Conservation (phyloP, 92 coral and sea anemone species). For the Bergia puertoricense region DNA sequence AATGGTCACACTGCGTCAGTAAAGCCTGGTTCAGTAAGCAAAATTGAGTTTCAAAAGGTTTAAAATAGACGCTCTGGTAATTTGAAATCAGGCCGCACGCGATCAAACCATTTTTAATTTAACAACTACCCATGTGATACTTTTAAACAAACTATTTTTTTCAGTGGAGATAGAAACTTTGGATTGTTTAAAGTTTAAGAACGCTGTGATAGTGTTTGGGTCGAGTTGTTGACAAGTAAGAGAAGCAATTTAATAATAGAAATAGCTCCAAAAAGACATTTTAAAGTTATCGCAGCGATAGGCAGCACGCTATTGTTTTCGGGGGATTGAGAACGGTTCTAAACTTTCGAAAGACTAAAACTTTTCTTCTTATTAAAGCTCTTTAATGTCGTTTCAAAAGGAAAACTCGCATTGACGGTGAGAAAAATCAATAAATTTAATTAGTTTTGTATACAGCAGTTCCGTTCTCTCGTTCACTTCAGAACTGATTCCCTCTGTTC, state of each 20-base stretch:
- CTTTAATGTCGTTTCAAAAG: conserved; percentile 22
- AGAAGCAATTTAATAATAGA: conserved; percentile 3
- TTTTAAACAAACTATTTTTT: conserved; percentile 7
- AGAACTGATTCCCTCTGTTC: conserved; percentile 19
- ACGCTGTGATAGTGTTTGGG: background rate
- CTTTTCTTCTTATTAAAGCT: conserved; percentile 10
- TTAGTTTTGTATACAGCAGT: conserved; percentile 30
- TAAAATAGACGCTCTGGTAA: conserved; percentile 12
- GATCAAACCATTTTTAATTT: background rate
- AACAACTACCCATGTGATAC: background rate
- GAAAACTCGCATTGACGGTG: background rate
- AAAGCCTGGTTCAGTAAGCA: conserved; percentile 7
- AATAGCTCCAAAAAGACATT: background rate
- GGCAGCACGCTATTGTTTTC: background rate
- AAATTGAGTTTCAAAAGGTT: conserved; percentile 14
- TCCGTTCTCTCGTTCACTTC: conserved; percentile 11
- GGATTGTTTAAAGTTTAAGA: background rate
- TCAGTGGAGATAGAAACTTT: background rate
- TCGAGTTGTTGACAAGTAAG: conserved; percentile 14
- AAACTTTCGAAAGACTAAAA: background rate
- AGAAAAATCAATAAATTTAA: conserved; percentile 35
- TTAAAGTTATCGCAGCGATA: background rate
- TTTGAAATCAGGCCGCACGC: conserved; percentile 28
- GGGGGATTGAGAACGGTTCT: background rate
- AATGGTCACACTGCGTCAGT: conserved; percentile 1